Percentiles rank a stretch among this genome's conserved stretches.
Conservation (phyloP, 2,113 vertebrate genomes). For the Procavia capensis region DNA sequence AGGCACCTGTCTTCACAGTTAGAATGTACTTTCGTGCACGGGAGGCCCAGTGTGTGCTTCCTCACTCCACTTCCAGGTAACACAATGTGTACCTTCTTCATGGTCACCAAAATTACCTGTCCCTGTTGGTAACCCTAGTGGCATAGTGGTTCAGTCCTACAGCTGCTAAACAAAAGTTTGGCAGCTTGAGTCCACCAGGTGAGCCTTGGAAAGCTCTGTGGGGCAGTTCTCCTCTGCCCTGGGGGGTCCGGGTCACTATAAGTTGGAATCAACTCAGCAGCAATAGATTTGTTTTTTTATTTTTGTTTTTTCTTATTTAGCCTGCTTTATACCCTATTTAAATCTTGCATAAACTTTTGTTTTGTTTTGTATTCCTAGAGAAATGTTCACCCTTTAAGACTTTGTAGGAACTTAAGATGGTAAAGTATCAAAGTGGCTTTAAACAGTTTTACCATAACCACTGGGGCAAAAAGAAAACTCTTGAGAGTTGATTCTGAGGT, state of each 20-base stretch:
- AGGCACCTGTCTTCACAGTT: background rate
- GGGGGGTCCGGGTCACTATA: no score
- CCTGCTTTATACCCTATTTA: background rate
- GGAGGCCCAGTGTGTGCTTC: background rate
- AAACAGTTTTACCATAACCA: background rate
- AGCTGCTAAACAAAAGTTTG: no score
- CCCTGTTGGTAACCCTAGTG: no score
- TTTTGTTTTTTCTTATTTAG: background rate
- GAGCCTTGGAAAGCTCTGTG: no score
- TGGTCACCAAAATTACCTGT: background rate
- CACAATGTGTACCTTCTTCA: background rate
- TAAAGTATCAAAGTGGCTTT: background rate
- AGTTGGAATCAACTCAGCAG: no score
- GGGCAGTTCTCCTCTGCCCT: no score
- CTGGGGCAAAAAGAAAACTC: no score
- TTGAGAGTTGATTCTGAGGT: no score
- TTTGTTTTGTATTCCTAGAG: background rate
- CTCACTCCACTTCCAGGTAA: background rate
- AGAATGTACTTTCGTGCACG: background rate
- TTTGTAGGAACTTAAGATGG: background rate
- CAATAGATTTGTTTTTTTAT: no score
- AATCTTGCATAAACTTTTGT: background rate
- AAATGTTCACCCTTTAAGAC: background rate
- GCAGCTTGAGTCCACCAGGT: no score
- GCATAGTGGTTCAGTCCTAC: no score